phyloP scores from a whole-genome alignment of 2,797 vertebrate species.

The Melanotaenia pygmaea region DNA sequence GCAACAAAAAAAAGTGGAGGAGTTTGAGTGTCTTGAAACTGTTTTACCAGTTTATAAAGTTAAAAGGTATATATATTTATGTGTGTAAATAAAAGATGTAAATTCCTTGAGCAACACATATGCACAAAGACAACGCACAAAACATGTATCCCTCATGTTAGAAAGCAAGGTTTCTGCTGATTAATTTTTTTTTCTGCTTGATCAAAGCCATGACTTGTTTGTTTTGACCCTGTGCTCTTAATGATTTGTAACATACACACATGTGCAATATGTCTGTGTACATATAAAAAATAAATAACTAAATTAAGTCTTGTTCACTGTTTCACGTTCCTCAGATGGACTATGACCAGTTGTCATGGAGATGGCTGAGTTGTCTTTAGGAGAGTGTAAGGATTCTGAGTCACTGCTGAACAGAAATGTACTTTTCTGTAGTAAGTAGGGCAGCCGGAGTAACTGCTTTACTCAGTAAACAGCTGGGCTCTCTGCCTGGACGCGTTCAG shows the following conservation, averaged over 20 bases:
- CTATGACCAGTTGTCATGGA: background rate
- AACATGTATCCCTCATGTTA: constrained; percentile 52
- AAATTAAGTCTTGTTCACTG: background rate
- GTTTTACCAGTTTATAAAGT: constrained; percentile 67
- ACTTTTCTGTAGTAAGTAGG: background rate
- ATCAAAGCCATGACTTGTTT: constrained; percentile 45
- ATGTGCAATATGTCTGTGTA: constrained; percentile 71
- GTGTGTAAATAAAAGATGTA: constrained; percentile 71
- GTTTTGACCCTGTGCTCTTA: constrained; percentile 46
- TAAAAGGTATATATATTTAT: constrained; percentile 70
- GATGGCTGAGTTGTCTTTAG: background rate
- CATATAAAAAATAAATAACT: constrained; percentile 63
- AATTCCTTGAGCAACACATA: constrained; percentile 65
- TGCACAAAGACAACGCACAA: constrained; percentile 76
- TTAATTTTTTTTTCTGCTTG: constrained; percentile 30
- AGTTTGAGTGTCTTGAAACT: constrained; percentile 58
- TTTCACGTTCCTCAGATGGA: background rate
- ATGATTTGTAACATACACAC: constrained; percentile 52
- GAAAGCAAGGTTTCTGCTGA: constrained; percentile 34
- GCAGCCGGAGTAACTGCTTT: background rate
- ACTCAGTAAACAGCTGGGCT: background rate
- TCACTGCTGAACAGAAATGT: background rate
- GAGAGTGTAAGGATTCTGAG: background rate
- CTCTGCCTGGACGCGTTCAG: background rate
- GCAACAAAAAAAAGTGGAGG: constrained; percentile 18